Evolutionary conservation across 2,113 vertebrate genomes (phyloP).

Genomic region (Otus sunia): DNA sequence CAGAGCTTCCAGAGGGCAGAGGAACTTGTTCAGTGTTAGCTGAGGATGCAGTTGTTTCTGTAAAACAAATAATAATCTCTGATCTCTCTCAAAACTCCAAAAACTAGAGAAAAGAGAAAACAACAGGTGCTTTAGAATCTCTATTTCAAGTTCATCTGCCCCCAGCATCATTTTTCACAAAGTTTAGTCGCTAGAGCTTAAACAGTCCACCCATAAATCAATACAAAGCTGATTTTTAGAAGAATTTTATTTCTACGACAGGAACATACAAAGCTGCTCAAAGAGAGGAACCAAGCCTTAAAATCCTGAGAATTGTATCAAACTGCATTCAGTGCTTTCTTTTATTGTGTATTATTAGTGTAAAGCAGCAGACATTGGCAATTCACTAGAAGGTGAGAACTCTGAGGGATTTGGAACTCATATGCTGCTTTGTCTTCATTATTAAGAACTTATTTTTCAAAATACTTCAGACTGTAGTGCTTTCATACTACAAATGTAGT

Average conservation of each 20-base stretch:
- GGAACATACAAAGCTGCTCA: conserved; percentile 50
- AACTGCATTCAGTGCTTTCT: conserved; percentile 19
- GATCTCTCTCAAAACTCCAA: neutral
- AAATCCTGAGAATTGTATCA: conserved; percentile 52
- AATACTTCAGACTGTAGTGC: neutral
- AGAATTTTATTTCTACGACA: conserved; percentile 64
- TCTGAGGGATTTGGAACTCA: neutral
- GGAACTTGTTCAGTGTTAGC: neutral
- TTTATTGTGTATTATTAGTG: neutral
- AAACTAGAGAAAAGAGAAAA: neutral
- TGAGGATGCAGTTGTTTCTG: neutral
- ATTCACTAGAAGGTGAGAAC: neutral
- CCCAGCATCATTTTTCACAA: neutral
- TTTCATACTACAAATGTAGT: neutral
- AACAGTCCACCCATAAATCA: neutral
- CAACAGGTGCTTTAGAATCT: neutral
- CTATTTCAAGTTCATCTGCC: neutral
- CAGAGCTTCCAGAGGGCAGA: neutral
- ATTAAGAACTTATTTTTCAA: neutral
- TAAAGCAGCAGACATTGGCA: conserved; percentile 9
- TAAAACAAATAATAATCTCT: neutral
- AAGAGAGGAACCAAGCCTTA: neutral
- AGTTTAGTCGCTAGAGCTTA: neutral
- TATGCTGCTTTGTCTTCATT: neutral
- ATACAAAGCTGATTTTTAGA: neutral